Evolutionary conservation across 2,113 vertebrate species (phyloP), one percentile per base, ranked within the genome.

Genomic region (Oncorhynchus kisutch): DNA sequence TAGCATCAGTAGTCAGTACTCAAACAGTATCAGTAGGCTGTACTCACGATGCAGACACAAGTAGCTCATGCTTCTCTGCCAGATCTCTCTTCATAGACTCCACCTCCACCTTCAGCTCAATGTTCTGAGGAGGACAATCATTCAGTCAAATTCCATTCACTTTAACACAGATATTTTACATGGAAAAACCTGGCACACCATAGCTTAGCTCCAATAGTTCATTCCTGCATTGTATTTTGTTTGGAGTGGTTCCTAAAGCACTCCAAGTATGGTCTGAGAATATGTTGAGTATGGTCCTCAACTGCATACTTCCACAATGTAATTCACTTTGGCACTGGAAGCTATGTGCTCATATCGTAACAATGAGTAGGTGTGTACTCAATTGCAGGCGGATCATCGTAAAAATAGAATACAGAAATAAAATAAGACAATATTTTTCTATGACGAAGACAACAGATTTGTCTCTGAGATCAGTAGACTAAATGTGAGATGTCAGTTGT

Each of bases 11-110:
- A 9, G 39, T 39, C 39, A 0, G 39, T 39, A 9, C 6, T 57
- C 3, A 18, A 0, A 34, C n/a, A 24, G 13, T 64, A 59, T 31
- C 5, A 48, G 6, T 54, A 12, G n/a, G 48, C 8, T 18, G 68
- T 82, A 95, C 97, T 95, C 91, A 99, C 97, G 95, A 99, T 73
- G 98, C 98, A 73, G 96, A 96, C 74, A 98, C 88, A n/a, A 99
- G 97, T 0, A 99, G 92, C 73, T 93, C 94, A 59, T 99, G 96
- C 86, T 96, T 96, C 88, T 99, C 95, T 45, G 94, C 95, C 77
- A 98, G 91, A 4, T 99, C 97, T 80, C 90, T 91, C 87, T 98
- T 99, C 94, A 98, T 93, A 48, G 96, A 97, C 87, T 99, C 97
- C 73, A 96, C 84, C 89, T 99, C 97, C 76, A 99, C 97, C 83